A percentile compares a stretch with the other conserved stretches of the same genome.
phyloP scores from a whole-genome alignment of 2,113 vertebrate species.

The Boulengeromyrus knoepffleri region DNA sequence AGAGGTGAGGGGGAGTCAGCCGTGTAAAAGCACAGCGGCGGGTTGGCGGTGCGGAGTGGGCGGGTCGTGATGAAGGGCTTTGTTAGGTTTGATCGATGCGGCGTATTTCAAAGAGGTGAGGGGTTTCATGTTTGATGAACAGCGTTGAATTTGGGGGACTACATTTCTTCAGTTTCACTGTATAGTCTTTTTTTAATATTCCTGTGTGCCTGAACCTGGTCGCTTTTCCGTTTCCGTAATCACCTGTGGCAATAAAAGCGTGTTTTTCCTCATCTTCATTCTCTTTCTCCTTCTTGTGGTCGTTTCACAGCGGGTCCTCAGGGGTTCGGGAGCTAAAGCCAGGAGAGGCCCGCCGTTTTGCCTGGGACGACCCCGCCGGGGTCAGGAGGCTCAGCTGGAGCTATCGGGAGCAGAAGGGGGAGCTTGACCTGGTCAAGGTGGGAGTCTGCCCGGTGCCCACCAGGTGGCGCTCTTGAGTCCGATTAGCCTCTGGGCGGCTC shows the following conservation, averaged over 20 bases:
- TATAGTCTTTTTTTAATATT: not conserved
- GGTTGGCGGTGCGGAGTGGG: not conserved
- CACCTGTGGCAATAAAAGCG: not conserved
- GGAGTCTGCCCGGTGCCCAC: not conserved
- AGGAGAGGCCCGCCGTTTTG: slow-evolving; percentile 70
- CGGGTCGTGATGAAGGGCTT: not conserved
- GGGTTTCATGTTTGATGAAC: not conserved
- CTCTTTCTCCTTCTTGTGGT: not conserved
- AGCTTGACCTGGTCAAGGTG: slow-evolving; percentile 86
- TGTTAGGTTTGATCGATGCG: not conserved
- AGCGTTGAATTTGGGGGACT: not conserved
- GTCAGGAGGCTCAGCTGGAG: slow-evolving; percentile 70
- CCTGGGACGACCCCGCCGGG: slow-evolving; percentile 81
- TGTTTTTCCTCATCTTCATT: not conserved
- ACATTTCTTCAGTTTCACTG: not conserved
- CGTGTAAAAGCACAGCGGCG: not conserved
- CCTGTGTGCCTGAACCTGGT: not conserved
- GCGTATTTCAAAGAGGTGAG: not conserved
- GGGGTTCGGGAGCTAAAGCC: slow-evolving; percentile 62
- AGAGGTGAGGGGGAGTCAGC: slow-evolving; percentile 52
- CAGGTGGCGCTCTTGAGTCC: not conserved
- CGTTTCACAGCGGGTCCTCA: slow-evolving; percentile 56
- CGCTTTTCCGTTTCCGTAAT: not conserved
- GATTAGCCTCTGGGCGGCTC: not conserved
- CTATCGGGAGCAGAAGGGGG: slow-evolving; percentile 64